Percentiles rank a stretch among this genome's conserved stretches.
Evolutionary conservation across 2,797 vertebrate genomes (phyloP).

Genomic region (Aplochiton taeniatus): DNA sequence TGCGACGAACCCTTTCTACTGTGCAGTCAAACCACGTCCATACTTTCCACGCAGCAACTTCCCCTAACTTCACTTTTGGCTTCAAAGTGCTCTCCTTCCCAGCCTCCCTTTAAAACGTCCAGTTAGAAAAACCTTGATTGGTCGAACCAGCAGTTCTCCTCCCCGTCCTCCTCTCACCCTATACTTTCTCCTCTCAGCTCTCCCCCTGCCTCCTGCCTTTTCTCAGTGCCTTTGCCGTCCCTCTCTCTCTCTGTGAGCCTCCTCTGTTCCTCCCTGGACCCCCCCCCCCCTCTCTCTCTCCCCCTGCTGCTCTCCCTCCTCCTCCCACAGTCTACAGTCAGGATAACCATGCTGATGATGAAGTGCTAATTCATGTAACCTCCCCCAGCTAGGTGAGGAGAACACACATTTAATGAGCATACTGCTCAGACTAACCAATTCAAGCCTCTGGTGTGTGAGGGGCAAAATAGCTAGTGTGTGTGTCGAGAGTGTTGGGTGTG

Average conservation of each 20-base stretch:
- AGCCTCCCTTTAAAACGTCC: no score
- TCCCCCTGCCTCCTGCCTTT: background rate
- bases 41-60: no score
- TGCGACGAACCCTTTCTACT: no score
- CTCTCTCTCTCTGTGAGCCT: constrained; percentile 2
- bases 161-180: background rate
- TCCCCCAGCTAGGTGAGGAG: constrained; percentile 50
- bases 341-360: constrained; percentile 48
- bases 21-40: no score
- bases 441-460: constrained; percentile 36
- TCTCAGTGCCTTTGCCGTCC: background rate
- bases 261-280: background rate
- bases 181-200: background rate
- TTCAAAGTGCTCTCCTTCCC: no score
- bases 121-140: background rate
- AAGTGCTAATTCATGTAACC: constrained; percentile 66
- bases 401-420: constrained; percentile 62
- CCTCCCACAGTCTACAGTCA: constrained; percentile 41
- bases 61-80: no score
- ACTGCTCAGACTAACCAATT: constrained; percentile 54
- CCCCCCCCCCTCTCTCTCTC: constrained; percentile 13
- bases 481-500: no score
- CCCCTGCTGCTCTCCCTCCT: constrained; percentile 22
- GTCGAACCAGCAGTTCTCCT: background rate
- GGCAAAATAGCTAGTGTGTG: background rate